Conservation (phyloP, 2,113 vertebrate species). For the Columba livia region DNA sequence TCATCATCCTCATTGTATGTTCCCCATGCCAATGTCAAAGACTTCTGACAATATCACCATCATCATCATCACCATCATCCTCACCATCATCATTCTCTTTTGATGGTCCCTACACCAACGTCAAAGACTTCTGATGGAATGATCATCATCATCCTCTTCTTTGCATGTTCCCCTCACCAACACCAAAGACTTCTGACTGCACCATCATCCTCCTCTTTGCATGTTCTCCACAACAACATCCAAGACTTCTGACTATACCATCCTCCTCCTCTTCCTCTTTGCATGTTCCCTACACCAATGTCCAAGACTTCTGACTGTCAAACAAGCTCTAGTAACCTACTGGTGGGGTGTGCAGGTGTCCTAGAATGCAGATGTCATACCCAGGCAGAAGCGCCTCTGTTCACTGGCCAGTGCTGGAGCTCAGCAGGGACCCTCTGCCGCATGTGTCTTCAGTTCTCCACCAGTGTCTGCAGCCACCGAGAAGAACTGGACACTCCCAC, state of each 20-base stretch:
- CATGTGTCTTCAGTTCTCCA: too few relatives aligned
- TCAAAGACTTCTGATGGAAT: neutral
- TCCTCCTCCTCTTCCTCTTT: neutral
- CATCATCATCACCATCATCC: too few relatives aligned
- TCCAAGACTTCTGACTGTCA: neutral
- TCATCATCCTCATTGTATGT: too few relatives aligned
- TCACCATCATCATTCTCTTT: neutral
- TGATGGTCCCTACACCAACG: too few relatives aligned
- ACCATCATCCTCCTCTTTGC: neutral
- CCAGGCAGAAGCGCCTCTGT: neutral
- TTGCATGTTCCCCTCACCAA: neutral
- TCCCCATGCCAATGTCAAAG: neutral
- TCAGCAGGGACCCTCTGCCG: neutral
- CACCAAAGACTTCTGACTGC: neutral
- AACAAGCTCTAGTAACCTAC: neutral
- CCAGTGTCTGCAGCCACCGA: too few relatives aligned
- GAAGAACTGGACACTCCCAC: neutral
- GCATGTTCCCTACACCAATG: neutral
- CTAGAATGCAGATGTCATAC: neutral
- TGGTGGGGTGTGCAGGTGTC: neutral
- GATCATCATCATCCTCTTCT: neutral
- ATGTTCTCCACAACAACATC: neutral
- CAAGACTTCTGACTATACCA: too few relatives aligned
- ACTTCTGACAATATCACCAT: neutral
- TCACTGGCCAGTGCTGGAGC: rapidly evolving